Evolutionary conservation across 1,140 invertebrate species (phyloP), one percentile per base, ranked within the genome.

Genomic region (Drosophila ohnishii): DNA sequence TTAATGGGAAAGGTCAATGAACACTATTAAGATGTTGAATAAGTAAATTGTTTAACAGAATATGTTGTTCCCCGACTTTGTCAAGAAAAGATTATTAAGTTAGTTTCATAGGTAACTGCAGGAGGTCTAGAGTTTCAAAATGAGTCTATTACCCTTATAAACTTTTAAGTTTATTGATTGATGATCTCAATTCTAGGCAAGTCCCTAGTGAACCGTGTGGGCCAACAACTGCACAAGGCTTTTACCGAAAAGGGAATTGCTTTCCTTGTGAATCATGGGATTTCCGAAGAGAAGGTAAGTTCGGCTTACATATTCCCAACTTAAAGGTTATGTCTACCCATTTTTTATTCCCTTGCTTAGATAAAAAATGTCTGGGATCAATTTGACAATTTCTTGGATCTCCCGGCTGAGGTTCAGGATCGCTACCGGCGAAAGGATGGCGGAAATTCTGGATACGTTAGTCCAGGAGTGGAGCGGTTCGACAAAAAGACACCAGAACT

Each of bases 211-310:
- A 93, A 94, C 77, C 94, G 95, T 76, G 94, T 95, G 57, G 94
- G 94, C 10, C 92, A 93, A 51, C 95, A 95, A 82, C 90, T 96
- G 61, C 93, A 94, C 78, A 93, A 94, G 77, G 95, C 95, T 8
- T 92, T 96, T 35, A 93, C 93, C 55, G 93, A 94, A 72, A 95
- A 95, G 84, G 95, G 95, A 63, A 92, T 96, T 51, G 95, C 94
- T 13, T 92, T 96, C 84, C 93, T 96, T 50, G 95, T 95, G 66
- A 95, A 95, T 89, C 95, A 96, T 86, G 95, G 95, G 62, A 94
- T 96, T 77, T 93, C 94, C 48, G 94, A 95, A 69, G 94, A 94
- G 77, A 95, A 95, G 94, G 95, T 95, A 92, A 58, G 16, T 40
- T 48, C 1, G 1, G 9, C 6, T 11, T 14, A 9, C 5, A 28